phyloP scores from a whole-genome alignment of 1,140 invertebrate species.

The Drosophila navojoa region DNA sequence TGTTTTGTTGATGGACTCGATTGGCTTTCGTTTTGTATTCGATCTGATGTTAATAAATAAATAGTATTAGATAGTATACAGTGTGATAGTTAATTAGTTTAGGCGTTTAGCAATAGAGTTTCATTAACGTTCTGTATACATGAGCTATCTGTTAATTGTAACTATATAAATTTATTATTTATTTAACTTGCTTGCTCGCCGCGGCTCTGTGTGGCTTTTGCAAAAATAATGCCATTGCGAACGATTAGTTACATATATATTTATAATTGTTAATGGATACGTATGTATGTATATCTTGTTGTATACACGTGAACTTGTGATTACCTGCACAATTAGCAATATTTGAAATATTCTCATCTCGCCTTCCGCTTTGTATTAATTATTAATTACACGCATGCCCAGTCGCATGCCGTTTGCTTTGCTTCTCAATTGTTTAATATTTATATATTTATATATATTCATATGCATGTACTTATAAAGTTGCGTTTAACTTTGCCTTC shows the following conservation, averaged over 20 bases:
- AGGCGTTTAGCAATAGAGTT: conserved; percentile 38
- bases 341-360: conserved; percentile 20
- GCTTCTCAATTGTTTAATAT: conserved; percentile 1
- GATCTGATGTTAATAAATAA: conserved; percentile 33
- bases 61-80: conserved; percentile 44
- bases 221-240: conserved; percentile 48
- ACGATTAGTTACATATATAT: conserved; percentile 7
- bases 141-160: conserved; percentile 33
- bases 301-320: conserved; percentile 26
- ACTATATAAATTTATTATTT: conserved; percentile 22
- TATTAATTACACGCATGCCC: conserved; percentile 9
- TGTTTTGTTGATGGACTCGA: conserved; percentile 23
- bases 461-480: conserved; percentile 13
- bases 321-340: conserved; percentile 38
- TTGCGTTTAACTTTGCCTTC: conserved; percentile 20
- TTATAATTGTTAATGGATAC: conserved; percentile 12
- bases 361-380: background rate
- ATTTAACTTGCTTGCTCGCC: conserved; percentile 24
- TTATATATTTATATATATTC: conserved; percentile 6
- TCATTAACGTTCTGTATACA: conserved; percentile 29
- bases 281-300: conserved; percentile 3
- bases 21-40: conserved; percentile 6
- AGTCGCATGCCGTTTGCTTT: background rate
- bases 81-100: conserved; percentile 39
- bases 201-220: conserved; percentile 28